Evolutionary conservation across 2,113 vertebrate species (phyloP), one percentile per base, ranked within the genome.

Genomic region (Psilopsiagon aymara): DNA sequence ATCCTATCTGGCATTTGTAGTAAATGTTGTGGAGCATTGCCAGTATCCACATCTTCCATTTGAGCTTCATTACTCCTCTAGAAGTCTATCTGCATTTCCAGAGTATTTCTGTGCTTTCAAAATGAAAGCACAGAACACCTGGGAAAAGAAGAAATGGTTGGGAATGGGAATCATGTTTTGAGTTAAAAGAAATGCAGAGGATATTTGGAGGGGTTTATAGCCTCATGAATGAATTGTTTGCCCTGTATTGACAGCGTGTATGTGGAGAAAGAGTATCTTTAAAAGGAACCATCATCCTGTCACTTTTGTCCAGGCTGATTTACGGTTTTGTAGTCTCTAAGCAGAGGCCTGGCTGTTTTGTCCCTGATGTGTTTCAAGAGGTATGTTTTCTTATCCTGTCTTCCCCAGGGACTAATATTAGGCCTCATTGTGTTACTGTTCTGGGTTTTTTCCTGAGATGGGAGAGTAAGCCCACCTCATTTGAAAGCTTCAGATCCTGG

Each of bases 311-410:
- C 27, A 39, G 53, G 37, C 16, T 76, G 35, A 37, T 52, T 68
- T 51, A 59, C 2, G 3, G 10, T 68, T 79, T 88, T 1, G 4
- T 16, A 62, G 6, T 17, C 33, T 76, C 47, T 60, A 46, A 55
- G 8, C 33, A 76, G 13, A 13, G 9, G 49, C 23, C 17, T 51
- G 14, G 20, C 9, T 85, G 43, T 49, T 55, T 78, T 69, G 39
- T 76, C 28, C 70, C 44, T 3, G 7, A 2, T 1, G 1, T 46
- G 17, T 81, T 77, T 83, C n/a, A 39, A 62, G 51, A 46, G 10
- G 27, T 28, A 37, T 1, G 7, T 62, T 86, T 88, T 47, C 46
- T 70, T 2, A 1, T 53, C 21, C 27, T 1, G 0, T 75, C 17
- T 89, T 92, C 33, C 14, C 8, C 10, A 9, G 16, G 17, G 37